Base-by-base conservation (phyloP, 2,113 vertebrate species). In the Carollia perspicillata region DNA sequence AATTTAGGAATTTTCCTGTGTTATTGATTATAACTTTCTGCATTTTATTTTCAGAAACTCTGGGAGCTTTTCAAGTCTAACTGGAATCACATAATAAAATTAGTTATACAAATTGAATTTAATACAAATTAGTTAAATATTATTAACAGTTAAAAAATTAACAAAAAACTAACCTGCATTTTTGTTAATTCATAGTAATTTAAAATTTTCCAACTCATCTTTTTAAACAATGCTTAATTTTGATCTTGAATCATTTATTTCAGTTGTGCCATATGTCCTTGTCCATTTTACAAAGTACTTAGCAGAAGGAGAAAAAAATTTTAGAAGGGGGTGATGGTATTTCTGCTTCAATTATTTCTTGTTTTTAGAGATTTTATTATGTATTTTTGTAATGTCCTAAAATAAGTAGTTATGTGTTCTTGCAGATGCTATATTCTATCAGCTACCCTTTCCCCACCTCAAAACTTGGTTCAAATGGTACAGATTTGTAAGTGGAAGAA, bases 71-170 rank as follows among this genome's bases (percentile, higher is more conserved):
- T 53, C 11, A 72, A 53, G 12, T 86, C 60, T 63, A 90, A 77
- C 12, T 23, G 84, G 12, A 93, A 66, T 71, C 20, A 84, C 10
- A 91, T 44, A 84, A 72, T 71, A 84, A 84, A 95, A 66, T 80
- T 89, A 63, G 33, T 93, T 53, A 86, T 8, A 83, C 74, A 96
- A 96, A 78, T 77, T 81, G 42, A 90, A 93, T 93, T 75, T 80
- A 77, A 35, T 75, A 91, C 66, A 92, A 81, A 79, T 58, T 80
- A 58, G 23, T 91, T 81, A 26, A 93, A 47, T n/a, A 60, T 28
- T 58, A 58, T n/a, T 91, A 77, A 71, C 37, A 71, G 17, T 63
- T 75, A 86, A n/a, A 87, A 77, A 77, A 53, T 68, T 75, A 86
- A 44, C 83, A 71, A 77, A 53, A 65, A 22, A 17, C 30, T 35